phyloP scores from a whole-genome alignment of 1,140 invertebrate species.

The Macrocentrus cingulum region DNA sequence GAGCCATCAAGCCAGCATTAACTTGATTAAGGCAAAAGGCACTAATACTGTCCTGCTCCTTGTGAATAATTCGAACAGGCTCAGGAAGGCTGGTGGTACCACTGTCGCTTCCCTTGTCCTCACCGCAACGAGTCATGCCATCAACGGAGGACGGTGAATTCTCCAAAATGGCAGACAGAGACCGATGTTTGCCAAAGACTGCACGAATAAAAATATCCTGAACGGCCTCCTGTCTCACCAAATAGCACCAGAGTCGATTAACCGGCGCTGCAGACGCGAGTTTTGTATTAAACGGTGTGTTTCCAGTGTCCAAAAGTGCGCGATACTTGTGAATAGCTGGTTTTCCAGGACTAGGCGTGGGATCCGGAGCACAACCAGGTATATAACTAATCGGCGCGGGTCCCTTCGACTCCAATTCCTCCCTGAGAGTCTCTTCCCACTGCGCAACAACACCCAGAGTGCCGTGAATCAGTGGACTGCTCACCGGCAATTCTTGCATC shows the following conservation, averaged over 20 bases:
- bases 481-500: slow-evolving; percentile 88
- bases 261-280: slow-evolving; percentile 78
- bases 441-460: slow-evolving; percentile 80
- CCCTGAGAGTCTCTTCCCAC: slow-evolving; percentile 83
- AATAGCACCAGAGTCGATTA: slow-evolving; percentile 88
- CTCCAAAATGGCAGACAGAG: slow-evolving; percentile 55
- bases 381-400: slow-evolving; percentile 79
- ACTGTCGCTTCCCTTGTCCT: slow-evolving; percentile 56
- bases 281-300: slow-evolving; percentile 89
- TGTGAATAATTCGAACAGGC: slow-evolving; percentile 94
- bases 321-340: slow-evolving; percentile 92
- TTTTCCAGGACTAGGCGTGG: slow-evolving; percentile 68
- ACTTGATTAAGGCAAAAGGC: slow-evolving; percentile 96
- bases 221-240: slow-evolving; percentile 89
- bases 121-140: slow-evolving; percentile 49
- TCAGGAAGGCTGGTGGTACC: slow-evolving; percentile 65
- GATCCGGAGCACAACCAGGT: slow-evolving; percentile 70
- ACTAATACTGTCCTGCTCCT: slow-evolving; percentile 97
- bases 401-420: slow-evolving; percentile 74
- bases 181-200: slow-evolving; percentile 81
- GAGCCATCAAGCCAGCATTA: slow-evolving; percentile 78
- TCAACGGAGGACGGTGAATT: slow-evolving; percentile 48
- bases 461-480: slow-evolving; percentile 90
- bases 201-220: slow-evolving; percentile 95
- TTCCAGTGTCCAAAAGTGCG: slow-evolving; percentile 85